Conservation (phyloP, 2,113 vertebrate species). For the Python bivittatus region DNA sequence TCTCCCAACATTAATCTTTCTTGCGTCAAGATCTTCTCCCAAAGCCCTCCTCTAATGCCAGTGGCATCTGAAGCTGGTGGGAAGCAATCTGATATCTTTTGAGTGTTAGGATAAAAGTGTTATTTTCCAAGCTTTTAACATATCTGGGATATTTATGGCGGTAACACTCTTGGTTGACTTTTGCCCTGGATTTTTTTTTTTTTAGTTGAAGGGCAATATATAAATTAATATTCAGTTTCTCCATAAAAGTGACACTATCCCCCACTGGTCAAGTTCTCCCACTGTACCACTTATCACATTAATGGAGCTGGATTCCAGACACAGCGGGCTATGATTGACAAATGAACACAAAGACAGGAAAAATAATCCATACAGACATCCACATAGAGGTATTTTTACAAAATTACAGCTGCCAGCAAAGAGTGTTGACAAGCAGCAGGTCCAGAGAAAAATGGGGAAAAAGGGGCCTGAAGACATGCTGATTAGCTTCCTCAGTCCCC, state of each 20-base stretch:
- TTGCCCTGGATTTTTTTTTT: background rate
- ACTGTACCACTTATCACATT: constrained; percentile 29
- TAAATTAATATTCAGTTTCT: background rate
- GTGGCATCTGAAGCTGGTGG: background rate
- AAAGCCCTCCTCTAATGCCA: background rate
- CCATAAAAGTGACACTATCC: background rate
- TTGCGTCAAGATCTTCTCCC: background rate
- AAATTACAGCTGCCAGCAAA: background rate
- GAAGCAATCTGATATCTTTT: background rate
- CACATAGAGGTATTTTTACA: background rate
- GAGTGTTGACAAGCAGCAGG: background rate
- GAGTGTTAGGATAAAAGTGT: background rate
- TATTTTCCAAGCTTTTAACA: background rate
- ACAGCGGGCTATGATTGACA: constrained; percentile 17
- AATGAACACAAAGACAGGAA: constrained; percentile 9
- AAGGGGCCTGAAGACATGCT: constrained; percentile 8
- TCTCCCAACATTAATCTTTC: background rate
- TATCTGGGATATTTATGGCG: background rate
- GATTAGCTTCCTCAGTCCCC: constrained; percentile 7
- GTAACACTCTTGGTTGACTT: background rate
- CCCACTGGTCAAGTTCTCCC: constrained; percentile 18
- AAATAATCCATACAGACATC: constrained; percentile 20
- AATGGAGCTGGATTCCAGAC: background rate
- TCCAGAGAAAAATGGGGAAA: constrained; percentile 1
- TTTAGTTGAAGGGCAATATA: background rate